These are phyloP conservation scores for Phocoena phocoena DNA, from an alignment of 2,113 vertebrate species.

Conservation along the genomic window DNA sequence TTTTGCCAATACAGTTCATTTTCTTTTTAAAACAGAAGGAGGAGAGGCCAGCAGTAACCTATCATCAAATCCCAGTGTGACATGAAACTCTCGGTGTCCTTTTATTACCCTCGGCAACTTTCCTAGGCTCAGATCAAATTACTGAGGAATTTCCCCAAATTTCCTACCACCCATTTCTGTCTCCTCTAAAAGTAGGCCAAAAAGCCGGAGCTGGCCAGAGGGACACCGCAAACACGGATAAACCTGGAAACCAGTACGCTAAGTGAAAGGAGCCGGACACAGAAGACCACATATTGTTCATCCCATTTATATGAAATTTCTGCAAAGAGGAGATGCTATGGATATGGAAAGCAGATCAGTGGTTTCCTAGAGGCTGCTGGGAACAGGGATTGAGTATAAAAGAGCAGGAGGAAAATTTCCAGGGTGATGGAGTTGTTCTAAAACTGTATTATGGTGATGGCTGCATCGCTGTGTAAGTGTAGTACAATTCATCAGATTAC, in stretches of 20 bases:
- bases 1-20: not conserved
- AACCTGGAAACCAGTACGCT: not conserved
- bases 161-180: not conserved
- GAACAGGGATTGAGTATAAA: not conserved
- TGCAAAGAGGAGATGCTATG: not conserved
- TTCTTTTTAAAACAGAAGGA: constrained; percentile 23
- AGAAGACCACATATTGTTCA: not conserved
- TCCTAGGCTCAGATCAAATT: not conserved
- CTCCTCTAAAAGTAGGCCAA: not conserved
- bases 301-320: not conserved
- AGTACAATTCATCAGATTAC: not conserved
- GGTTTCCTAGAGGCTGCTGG: not conserved
- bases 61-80: not conserved
- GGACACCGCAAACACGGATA: not conserved
- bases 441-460: not conserved
- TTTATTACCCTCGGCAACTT: not conserved
- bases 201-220: not conserved
- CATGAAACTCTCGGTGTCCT: not conserved
- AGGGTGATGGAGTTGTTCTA: not conserved
- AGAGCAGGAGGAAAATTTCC: not conserved
- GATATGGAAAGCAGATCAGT: not conserved
- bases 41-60: not conserved
- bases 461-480: not conserved
- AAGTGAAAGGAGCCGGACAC: not conserved
- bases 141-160: not conserved